Base-by-base conservation (phyloP, 2,888 invertebrate species). In the Deilephila elpenor region DNA sequence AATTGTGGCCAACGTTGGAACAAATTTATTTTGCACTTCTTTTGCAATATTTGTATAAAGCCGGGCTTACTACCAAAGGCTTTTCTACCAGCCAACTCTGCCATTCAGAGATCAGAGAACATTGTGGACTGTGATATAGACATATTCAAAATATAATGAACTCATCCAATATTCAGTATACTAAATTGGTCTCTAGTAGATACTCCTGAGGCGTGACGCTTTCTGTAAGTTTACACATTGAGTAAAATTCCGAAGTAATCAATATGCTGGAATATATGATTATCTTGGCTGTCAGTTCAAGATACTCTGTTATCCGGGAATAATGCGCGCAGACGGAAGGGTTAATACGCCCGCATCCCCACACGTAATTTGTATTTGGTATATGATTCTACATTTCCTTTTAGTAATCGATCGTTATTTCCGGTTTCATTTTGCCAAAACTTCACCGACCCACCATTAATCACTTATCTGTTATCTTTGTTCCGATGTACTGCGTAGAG, bases 401-500 rank as follows among this genome's bases (percentile, higher is more conserved):
- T 86, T 81, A 80, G 77, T 78, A 81, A 79, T 73, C 72, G 77
- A 76, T 75, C 84, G 82, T 84, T 86, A 84, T 85, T 84, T 85
- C 82, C 79, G 84, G 79, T 79, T 77, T 78, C 80, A 80, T 83
- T 83, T 81, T 80, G 81, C 83, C 82, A 82, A 85, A 88, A 89
- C 82, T 88, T 88, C 79, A 82, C 79, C 77, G 79, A 76, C 80
- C 83, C 80, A 80, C 84, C 89, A 93, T 93, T 91, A 92, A 92
- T 93, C 92, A 91, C 87, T 85, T 78, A 88, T 86, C 82, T 82
- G 87, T 87, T 88, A 91, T 91, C 89, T 88, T 79, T 82, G 77
- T 79, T 81, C 78, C 81, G 79, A 83, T 67, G 53, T 85, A 83
- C 78, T 83, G 44, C 44, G 11, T 19, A 17, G 32, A 25, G 32